phyloP scores from a whole-genome alignment of 2,113 vertebrate species.

The Heterotilapia buettikoferi region DNA sequence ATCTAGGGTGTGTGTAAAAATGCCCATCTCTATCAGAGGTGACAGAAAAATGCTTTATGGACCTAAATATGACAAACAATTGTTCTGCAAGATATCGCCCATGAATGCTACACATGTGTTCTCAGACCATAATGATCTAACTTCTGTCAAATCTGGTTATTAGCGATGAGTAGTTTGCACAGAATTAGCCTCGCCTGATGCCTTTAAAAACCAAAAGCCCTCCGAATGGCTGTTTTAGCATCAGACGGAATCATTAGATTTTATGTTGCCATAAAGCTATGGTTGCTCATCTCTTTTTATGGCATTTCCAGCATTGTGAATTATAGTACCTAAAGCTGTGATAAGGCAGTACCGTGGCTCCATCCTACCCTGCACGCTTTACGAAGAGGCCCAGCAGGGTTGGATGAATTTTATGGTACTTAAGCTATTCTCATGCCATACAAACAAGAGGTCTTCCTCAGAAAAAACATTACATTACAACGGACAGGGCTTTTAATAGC shows the following conservation, averaged over 20 bases:
- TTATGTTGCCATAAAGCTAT: conserved; percentile 42
- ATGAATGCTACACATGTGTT: background rate
- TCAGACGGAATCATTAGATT: conserved; percentile 9
- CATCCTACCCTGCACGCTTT: background rate
- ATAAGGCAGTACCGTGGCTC: background rate
- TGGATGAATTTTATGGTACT: conserved; percentile 13
- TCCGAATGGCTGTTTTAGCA: conserved; percentile 1
- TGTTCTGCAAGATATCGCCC: background rate
- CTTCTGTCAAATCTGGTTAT: background rate
- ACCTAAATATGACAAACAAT: background rate
- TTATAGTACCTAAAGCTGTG: conserved; percentile 14
- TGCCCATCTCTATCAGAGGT: background rate
- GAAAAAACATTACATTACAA: background rate
- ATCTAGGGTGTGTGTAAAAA: background rate
- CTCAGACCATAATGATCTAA: background rate
- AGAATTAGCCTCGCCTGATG: conserved; percentile 5
- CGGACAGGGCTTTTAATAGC: background rate
- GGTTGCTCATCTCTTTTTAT: conserved; percentile 28
- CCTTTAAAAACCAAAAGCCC: conserved; percentile 8
- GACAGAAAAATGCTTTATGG: background rate
- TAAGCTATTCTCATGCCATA: background rate
- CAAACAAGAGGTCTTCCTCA: background rate
- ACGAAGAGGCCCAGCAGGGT: background rate
- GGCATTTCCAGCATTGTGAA: conserved; percentile 27
- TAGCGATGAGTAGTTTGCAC: background rate